Evolutionary conservation across 2,888 invertebrate genomes (phyloP).

Genomic region (Heterodera filipjevi): DNA sequence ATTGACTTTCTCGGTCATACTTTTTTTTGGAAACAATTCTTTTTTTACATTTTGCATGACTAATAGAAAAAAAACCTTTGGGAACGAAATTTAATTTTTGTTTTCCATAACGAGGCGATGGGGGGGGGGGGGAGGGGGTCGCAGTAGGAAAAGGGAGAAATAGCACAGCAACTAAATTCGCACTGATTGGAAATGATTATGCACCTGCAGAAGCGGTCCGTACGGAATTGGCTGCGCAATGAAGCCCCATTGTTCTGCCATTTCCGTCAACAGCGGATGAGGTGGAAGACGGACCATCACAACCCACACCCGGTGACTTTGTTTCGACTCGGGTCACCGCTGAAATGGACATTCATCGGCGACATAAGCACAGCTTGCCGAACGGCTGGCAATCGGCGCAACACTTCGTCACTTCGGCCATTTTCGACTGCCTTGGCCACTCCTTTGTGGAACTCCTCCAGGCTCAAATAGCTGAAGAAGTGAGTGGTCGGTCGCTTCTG

Average conservation of each 20-base stretch:
- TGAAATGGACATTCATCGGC: slow-evolving; percentile 54
- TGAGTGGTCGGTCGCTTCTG: slow-evolving; percentile 54
- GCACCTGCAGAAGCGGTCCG: not conserved
- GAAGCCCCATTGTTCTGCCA: not conserved
- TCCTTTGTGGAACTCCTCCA: slow-evolving; percentile 52
- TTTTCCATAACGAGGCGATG: too few species aligned
- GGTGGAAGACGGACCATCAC: too few species aligned
- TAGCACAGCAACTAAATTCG: too few species aligned
- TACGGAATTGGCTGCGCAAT: not conserved
- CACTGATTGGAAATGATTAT: not conserved
- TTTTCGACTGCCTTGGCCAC: slow-evolving; percentile 40
- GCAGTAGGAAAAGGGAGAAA: too few species aligned
- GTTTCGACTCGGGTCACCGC: slow-evolving; percentile 45
- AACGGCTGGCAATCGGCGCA: slow-evolving; percentile 48
- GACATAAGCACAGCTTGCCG: slow-evolving; percentile 46
- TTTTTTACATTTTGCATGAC: too few species aligned
- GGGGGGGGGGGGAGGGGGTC: too few species aligned
- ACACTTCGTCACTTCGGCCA: slow-evolving; percentile 40
- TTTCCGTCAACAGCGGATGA: too few species aligned
- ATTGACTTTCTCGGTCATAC: too few species aligned
- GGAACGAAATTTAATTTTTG: too few species aligned
- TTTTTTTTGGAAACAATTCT: too few species aligned
- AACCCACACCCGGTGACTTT: not conserved
- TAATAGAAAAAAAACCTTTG: too few species aligned
- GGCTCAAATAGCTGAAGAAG: slow-evolving; percentile 50